These are phyloP conservation scores for Catostomus latipinnis DNA, from an alignment of 2,797 vertebrate genomes.

Conservation along the genomic window DNA sequence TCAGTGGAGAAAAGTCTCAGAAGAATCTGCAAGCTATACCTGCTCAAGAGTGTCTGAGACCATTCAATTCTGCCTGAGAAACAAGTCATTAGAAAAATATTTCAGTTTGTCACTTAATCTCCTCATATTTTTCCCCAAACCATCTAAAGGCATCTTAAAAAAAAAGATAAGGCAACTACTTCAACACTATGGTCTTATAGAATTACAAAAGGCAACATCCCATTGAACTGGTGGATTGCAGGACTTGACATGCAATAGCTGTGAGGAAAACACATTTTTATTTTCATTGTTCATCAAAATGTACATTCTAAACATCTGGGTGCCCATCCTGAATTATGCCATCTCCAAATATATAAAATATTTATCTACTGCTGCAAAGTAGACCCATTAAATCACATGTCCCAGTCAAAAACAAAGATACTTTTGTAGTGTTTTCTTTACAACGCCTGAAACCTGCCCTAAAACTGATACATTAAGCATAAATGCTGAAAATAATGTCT, in stretches of 20 bases:
- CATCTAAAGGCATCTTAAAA: conserved; percentile 31
- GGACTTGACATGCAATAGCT: neutral
- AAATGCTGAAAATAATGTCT: neutral
- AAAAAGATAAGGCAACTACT: conserved; percentile 48
- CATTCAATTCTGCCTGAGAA: conserved; percentile 31
- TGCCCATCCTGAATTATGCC: neutral
- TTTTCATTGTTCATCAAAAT: neutral
- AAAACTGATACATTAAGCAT: neutral
- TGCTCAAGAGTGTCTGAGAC: neutral
- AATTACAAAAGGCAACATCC: conserved; percentile 11
- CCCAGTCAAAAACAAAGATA: neutral
- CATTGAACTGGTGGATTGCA: neutral
- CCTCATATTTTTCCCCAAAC: neutral
- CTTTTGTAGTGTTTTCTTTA: neutral
- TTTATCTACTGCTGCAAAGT: neutral
- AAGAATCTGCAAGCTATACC: neutral
- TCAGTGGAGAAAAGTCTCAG: conserved; percentile 2
- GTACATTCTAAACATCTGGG: neutral
- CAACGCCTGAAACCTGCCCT: neutral
- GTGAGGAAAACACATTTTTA: neutral
- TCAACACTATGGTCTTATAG: conserved; percentile 32
- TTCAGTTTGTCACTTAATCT: neutral
- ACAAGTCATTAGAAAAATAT: conserved; percentile 32
- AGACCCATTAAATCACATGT: conserved; percentile 1
- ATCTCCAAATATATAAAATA: neutral